phyloP scores from a whole-genome alignment of 2,797 vertebrate genomes.

The Trachops cirrhosus region DNA sequence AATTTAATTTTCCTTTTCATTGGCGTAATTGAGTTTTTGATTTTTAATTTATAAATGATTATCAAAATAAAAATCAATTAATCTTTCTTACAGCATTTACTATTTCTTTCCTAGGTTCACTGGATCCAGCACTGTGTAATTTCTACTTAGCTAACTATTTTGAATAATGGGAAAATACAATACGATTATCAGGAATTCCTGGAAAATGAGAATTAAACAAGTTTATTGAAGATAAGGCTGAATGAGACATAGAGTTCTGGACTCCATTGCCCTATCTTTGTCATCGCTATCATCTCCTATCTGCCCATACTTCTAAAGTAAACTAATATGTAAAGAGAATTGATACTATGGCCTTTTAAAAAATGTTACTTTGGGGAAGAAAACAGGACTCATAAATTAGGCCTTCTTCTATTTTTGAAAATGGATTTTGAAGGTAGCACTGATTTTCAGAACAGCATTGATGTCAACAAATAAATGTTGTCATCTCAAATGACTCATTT shows the following conservation, averaged over 20 bases:
- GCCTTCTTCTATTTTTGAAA: not conserved
- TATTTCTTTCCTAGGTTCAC: not conserved
- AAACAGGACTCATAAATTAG: not conserved
- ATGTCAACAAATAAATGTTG: not conserved
- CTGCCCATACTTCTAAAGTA: not conserved
- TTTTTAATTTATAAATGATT: not conserved
- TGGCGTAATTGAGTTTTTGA: not conserved
- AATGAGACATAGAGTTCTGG: not conserved
- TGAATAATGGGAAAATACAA: not conserved
- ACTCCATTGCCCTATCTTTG: not conserved
- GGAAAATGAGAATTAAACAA: not conserved
- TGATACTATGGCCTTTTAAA: not conserved
- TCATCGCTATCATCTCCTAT: not conserved
- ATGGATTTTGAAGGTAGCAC: not conserved
- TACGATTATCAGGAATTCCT: not conserved
- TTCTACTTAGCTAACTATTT: not conserved
- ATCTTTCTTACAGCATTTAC: not conserved
- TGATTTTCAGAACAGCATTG: slow-evolving; percentile 11
- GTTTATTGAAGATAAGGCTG: not conserved
- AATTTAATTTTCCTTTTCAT: not conserved
- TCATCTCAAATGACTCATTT: not conserved
- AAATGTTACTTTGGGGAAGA: not conserved
- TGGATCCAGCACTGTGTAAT: not conserved
- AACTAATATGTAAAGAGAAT: not conserved
- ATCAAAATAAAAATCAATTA: not conserved